Percentiles rank a stretch among this genome's conserved stretches.
phyloP scores from a whole-genome alignment of 2,888 invertebrate genomes.

The Lacanobia oleracea region DNA sequence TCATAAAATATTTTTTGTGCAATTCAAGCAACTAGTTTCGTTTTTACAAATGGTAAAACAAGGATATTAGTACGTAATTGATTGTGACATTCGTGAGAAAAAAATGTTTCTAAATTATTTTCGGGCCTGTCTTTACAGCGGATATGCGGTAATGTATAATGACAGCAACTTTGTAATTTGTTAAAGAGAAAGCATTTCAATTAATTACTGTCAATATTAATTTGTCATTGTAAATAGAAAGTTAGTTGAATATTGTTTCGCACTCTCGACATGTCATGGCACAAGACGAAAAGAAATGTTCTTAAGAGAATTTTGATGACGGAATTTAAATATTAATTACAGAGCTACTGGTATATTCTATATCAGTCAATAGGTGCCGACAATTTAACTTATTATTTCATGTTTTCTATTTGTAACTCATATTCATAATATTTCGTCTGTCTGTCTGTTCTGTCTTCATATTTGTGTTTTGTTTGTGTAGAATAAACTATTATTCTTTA shows the following conservation, averaged over 20 bases:
- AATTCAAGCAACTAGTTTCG: background rate
- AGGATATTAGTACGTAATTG: background rate
- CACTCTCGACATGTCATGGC: background rate
- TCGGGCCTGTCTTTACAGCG: slow-evolving; percentile 10
- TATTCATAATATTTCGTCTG: no score
- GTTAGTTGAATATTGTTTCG: background rate
- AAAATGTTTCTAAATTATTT: slow-evolving; percentile 4
- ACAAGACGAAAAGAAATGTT: background rate
- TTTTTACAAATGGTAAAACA: slow-evolving; percentile 4
- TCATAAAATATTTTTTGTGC: background rate
- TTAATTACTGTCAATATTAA: slow-evolving; percentile 25
- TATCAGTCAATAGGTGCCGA: no score
- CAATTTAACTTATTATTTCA: no score
- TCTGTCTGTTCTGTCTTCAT: no score
- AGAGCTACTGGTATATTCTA: no score
- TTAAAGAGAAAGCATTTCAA: slow-evolving; percentile 35
- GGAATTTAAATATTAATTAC: no score
- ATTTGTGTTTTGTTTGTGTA: no score
- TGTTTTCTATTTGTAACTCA: no score
- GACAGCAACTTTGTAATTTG: slow-evolving; percentile 1
- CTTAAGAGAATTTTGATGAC: no score
- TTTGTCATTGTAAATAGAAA: slow-evolving; percentile 35
- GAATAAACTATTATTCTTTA: no score
- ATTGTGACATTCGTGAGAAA: slow-evolving; percentile 34
- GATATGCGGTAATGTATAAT: slow-evolving; percentile 28